These are phyloP conservation scores for Forbesichthys agassizii DNA, from an alignment of 2,113 vertebrate genomes.

Conservation along the genomic window DNA sequence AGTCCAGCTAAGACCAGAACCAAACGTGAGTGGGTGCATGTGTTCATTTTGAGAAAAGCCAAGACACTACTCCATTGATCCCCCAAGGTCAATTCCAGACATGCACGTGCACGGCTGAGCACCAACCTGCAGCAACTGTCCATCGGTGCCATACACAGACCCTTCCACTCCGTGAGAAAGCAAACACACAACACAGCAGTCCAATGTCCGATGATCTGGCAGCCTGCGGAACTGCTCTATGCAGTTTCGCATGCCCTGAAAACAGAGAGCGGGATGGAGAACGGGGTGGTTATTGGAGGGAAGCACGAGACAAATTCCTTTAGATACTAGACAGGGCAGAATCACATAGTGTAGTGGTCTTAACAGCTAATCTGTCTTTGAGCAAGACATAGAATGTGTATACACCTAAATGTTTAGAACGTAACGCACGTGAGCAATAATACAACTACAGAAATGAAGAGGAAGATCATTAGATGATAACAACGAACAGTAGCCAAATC, in stretches of 20 bases:
- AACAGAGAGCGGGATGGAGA: background rate
- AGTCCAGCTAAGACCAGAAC: conserved; percentile 81
- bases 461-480: background rate
- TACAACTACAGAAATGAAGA: background rate
- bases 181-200: conserved; percentile 89
- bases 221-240: conserved; percentile 81
- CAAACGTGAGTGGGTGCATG: background rate
- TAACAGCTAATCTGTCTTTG: background rate
- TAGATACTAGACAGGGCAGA: too few relatives aligned
- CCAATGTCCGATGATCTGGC: conserved; percentile 73
- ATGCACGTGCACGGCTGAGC: background rate
- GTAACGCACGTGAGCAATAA: background rate
- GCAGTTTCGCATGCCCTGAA: conserved; percentile 84
- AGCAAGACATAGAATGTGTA: background rate
- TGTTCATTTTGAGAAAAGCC: background rate
- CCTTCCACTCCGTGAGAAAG: conserved; percentile 95
- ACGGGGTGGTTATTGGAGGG: too few relatives aligned
- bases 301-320: too few relatives aligned
- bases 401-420: background rate
- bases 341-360: background rate
- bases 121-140: conserved; percentile 84
- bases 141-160: conserved; percentile 89
- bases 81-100: conserved; percentile 28
- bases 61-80: too few relatives aligned
- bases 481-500: background rate